Evolutionary conservation across 2,113 vertebrate species (phyloP), one percentile per base, ranked within the genome.

Genomic region (Tichodroma muraria): DNA sequence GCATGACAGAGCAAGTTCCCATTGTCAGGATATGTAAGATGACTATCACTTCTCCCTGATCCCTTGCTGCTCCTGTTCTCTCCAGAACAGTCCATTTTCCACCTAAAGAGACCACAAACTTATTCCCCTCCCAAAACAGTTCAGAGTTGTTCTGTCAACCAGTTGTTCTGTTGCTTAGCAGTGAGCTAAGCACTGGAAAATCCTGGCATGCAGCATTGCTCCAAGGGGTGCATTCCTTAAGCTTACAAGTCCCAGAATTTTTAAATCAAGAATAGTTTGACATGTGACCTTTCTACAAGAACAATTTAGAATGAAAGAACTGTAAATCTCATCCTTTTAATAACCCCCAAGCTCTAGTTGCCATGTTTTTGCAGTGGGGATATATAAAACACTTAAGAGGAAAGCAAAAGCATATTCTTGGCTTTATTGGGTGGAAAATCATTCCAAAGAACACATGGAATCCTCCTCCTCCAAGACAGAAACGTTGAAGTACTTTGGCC

Each of bases 371-470:
- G 50, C 87, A 80, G 63, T 9, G n/a, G 71, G 80, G 84, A 59
- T 85, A 61, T 65, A 82, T 77, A 89, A 85, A 97, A 94, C 59
- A 54, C 24, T 92, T 57, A 73, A 82, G 54, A 94, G 70, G 66
- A 95, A 94, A 91, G 84, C 78, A 95, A 80, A 92, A 89, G 70
- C 89, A 69, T 89, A 54, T 80, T 95, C 79, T 89, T 94, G 94
- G 94, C 87, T 70, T 44, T 73, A 6, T 2, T 52, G 54, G 33
- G 38, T 66, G 42, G 81, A 94, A 92, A 93, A 35, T 61, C 19
- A 93, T 80, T 94, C 86, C 61, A 85, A 87, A 82, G 63, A 79
- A 72, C 77, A 92, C 33, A 97, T 14, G 22, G 86, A 89, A 85
- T 94, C 63, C 63, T 94, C 70, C 54, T 82, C 70, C 93, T 95